Percentiles rank a stretch among this genome's conserved stretches.
These are phyloP conservation scores for Metallyticus violacea DNA, from an alignment of 2,888 invertebrate genomes.

Conservation along the genomic window DNA sequence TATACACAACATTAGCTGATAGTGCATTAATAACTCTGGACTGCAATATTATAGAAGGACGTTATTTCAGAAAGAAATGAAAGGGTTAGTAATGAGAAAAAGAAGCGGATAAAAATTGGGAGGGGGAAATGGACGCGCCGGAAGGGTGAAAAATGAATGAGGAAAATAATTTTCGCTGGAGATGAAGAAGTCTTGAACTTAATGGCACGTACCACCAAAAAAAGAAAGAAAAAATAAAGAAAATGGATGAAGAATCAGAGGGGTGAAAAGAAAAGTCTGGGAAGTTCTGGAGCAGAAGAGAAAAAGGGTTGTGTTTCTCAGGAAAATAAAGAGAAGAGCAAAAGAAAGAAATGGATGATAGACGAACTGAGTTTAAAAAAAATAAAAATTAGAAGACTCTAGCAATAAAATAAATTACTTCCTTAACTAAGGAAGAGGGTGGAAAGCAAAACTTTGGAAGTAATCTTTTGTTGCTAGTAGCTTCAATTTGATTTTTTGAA, in stretches of 20 bases:
- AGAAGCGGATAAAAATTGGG: background rate
- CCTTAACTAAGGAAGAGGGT: background rate
- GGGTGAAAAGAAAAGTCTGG: background rate
- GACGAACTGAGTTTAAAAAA: background rate
- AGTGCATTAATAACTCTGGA: background rate
- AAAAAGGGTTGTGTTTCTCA: background rate
- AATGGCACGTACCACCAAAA: conserved; percentile 1
- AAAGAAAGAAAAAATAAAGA: background rate
- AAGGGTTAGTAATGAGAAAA: background rate
- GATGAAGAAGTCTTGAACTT: conserved; percentile 15
- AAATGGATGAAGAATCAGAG: background rate
- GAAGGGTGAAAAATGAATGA: conserved; percentile 8
- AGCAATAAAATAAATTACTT: conserved; percentile 11
- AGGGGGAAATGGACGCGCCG: background rate
- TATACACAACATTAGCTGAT: no score
- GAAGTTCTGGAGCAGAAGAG: background rate
- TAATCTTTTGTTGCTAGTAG: background rate
- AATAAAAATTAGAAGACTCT: background rate
- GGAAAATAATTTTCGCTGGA: conserved; percentile 10
- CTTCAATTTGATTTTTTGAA: background rate
- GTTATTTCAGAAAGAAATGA: conserved; percentile 2
- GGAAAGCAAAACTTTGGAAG: background rate
- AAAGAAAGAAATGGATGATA: background rate
- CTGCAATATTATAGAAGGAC: background rate
- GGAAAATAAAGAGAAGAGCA: background rate